Percentiles rank a stretch among this genome's conserved stretches.
phyloP scores from a whole-genome alignment of 2,888 invertebrate genomes.

The Parelbella ahira region DNA sequence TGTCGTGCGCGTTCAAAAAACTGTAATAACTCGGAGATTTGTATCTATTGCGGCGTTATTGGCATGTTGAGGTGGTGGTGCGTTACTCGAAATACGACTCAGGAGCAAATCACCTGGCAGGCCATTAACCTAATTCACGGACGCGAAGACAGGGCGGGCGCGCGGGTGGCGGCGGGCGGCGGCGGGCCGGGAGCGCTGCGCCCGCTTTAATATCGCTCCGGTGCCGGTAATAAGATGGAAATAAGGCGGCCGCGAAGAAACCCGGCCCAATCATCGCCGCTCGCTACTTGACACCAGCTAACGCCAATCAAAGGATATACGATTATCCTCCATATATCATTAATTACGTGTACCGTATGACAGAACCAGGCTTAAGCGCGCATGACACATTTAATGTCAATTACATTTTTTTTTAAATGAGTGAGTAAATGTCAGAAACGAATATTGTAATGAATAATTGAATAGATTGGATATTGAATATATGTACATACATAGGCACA shows the following conservation, averaged over 20 bases:
- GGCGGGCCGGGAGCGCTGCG: conserved; percentile 46
- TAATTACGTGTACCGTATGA: no score
- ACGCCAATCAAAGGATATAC: conserved; percentile 17
- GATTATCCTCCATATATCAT: no score
- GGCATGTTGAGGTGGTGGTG: conserved; percentile 64
- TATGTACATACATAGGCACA: no score
- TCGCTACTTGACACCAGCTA: conserved; percentile 58
- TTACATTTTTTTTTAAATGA: no score
- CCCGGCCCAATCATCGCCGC: conserved; percentile 72
- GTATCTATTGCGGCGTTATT: conserved; percentile 59
- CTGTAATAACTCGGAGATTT: conserved; percentile 42
- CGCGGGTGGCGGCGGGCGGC: conserved; percentile 70
- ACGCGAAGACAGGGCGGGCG: conserved; percentile 77
- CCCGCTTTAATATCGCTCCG: conserved; percentile 74
- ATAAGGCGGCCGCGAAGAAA: conserved; percentile 72
- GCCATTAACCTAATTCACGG: conserved; percentile 81
- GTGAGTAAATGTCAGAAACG: no score
- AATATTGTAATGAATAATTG: no score
- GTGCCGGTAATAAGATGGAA: conserved; percentile 78
- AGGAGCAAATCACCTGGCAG: conserved; percentile 79
- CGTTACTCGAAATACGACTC: conserved; percentile 69
- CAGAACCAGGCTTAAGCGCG: no score
- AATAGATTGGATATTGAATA: no score
- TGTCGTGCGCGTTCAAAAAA: no score
- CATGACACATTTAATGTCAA: no score